Conservation (phyloP, 2,888 invertebrate genomes). For the Leuctra nigra region DNA sequence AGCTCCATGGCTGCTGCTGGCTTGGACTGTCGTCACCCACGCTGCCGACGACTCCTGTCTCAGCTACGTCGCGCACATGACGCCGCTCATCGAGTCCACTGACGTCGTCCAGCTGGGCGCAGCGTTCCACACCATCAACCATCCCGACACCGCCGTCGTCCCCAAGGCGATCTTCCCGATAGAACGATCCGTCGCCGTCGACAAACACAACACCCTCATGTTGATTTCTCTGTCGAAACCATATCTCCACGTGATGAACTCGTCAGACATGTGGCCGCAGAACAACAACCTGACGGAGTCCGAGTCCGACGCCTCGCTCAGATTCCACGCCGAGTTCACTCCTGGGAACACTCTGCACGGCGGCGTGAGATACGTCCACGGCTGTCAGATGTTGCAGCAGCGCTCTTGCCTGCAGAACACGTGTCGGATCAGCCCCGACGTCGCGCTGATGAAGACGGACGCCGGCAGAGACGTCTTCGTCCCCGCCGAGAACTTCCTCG, state of each 20-base stretch:
- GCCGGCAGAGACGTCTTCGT: not conserved
- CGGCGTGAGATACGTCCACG: not conserved
- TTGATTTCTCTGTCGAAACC: constrained; percentile 7
- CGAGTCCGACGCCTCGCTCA: not conserved
- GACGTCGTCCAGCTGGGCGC: not conserved
- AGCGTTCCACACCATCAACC: not conserved
- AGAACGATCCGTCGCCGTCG: not conserved
- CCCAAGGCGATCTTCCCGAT: not conserved
- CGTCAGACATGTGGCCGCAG: not conserved
- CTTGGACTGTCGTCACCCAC: not conserved
- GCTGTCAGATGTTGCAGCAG: not conserved
- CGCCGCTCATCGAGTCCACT: not conserved
- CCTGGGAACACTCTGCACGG: not conserved
- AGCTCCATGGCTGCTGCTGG: not conserved
- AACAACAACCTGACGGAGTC: not conserved
- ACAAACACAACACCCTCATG: not conserved
- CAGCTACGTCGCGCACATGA: not conserved
- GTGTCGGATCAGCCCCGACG: not conserved
- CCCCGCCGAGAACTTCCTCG: not conserved
- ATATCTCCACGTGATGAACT: not conserved
- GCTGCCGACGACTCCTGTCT: not conserved
- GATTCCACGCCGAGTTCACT: not conserved
- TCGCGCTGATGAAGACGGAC: not conserved
- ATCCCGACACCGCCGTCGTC: not conserved
- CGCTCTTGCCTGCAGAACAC: not conserved